Conservation (phyloP, 2,113 vertebrate genomes). For the Ibidorhyncha struthersii region DNA sequence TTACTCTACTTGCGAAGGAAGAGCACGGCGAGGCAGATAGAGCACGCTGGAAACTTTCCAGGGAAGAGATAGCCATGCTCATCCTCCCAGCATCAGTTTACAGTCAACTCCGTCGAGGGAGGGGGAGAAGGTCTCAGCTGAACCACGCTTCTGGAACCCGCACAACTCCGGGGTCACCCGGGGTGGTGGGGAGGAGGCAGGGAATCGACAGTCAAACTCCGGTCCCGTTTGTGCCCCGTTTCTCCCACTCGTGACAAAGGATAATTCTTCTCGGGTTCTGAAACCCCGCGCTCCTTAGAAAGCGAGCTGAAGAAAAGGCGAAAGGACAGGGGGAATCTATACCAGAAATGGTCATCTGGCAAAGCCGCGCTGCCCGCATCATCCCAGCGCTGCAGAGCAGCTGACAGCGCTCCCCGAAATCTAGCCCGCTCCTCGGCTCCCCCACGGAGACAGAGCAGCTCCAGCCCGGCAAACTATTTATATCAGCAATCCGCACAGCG, state of each 20-base stretch:
- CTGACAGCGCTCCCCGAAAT: background rate
- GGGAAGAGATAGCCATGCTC: background rate
- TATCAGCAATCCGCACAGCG: background rate
- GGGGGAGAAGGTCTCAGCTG: background rate
- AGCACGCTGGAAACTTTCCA: slow-evolving; percentile 5
- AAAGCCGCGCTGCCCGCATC: background rate
- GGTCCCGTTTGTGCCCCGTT: background rate
- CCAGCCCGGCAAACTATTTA: background rate
- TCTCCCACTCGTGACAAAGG: background rate
- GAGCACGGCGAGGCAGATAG: background rate
- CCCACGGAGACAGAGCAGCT: background rate
- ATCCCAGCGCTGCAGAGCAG: background rate
- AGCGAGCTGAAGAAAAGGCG: background rate
- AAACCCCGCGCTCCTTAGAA: background rate
- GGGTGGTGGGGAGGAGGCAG: background rate
- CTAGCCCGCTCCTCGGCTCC: background rate
- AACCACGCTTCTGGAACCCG: background rate
- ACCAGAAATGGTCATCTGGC: background rate
- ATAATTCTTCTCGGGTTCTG: background rate
- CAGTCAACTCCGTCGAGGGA: background rate
- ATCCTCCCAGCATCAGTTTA: slow-evolving; percentile 43
- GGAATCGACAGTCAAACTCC: background rate
- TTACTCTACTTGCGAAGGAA: background rate
- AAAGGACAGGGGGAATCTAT: background rate
- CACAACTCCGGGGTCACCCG: fast-evolving